Evolutionary conservation across 2,888 invertebrate species (phyloP).

Genomic region (Macaria liturata): DNA sequence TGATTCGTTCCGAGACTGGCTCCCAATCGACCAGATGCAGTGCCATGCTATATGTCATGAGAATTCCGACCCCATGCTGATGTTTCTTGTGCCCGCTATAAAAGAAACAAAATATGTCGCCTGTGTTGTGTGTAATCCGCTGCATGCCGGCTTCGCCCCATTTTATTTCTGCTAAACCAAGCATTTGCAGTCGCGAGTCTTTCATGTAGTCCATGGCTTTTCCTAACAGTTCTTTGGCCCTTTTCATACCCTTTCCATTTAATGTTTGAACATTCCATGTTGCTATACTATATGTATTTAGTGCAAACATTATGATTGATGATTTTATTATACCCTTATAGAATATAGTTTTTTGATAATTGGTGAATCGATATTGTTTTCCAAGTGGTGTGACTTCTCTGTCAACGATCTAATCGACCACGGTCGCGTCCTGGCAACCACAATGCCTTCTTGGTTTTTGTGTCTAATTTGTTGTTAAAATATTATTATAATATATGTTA

Average conservation of each 20-base stretch:
- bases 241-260: not conserved
- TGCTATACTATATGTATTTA: not conserved
- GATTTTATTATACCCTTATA: too few species aligned
- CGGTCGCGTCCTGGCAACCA: too few species aligned
- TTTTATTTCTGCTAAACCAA: not conserved
- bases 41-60: not conserved
- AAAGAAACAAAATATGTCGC: not conserved
- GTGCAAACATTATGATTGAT: not conserved
- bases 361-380: too few species aligned
- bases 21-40: constrained; percentile 1
- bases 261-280: not conserved
- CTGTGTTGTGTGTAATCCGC: not conserved
- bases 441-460: too few species aligned
- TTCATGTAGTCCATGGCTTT: not conserved
- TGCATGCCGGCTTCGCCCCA: not conserved
- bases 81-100: not conserved
- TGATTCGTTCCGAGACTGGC: constrained; percentile 4
- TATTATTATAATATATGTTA: too few species aligned
- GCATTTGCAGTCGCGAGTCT: not conserved
- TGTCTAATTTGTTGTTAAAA: too few species aligned
- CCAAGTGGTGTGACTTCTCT: too few species aligned
- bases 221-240: not conserved
- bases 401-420: too few species aligned
- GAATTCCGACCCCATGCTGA: constrained; percentile 2
- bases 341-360: too few species aligned